Base-by-base conservation (phyloP, 1,140 invertebrate genomes). In the Ceratosolen fusciceps region DNA sequence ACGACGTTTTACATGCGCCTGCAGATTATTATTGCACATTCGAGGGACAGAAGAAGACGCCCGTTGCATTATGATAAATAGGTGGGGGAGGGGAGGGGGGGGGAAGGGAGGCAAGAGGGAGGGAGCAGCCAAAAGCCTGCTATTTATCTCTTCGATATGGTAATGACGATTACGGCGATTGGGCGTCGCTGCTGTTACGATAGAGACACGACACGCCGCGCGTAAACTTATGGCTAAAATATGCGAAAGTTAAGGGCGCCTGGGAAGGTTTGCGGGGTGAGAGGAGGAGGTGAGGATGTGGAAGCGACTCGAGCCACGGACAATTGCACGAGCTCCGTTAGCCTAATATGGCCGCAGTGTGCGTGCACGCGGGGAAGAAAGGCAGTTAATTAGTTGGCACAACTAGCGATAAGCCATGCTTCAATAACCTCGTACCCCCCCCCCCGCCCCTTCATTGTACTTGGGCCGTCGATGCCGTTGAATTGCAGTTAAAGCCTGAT, bases 141-240 rank as follows among this genome's bases (percentile, higher is more conserved):
- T 84, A 86, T 84, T 86, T 86, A 86, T 86, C 83, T 84, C 74
- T 75, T 84, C 84, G 85, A 86, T 86, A 86, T 85, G 85, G 82
- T 86, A 86, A 86, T 86, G 82, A 82, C 77, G 79, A 82, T 83
- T 79, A 81, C 67, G 79, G 85, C 80, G 85, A 86, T 86, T 86
- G 83, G 16, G 39, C 26, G 70, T 26, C 31, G 58, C 43, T 39
- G 43, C 43, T 56, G n/a, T 56, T 21, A 24, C 67, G 75, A 78
- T 78, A 72, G 62, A 78, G 67, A 78, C 68, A 43, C n/a, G n/a
- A n/a, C n/a, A n/a, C n/a, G 19, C 29, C 68, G 3, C 16, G 65
- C 12, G 56, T 39, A 52, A 67, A 79, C 39, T 78, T 78, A 78
- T 72, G 49, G 65, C 68, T 43, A 56, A 78, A 78, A 78, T 78